phyloP scores from a whole-genome alignment of 2,888 invertebrate genomes.

The Incurvaria masculella region DNA sequence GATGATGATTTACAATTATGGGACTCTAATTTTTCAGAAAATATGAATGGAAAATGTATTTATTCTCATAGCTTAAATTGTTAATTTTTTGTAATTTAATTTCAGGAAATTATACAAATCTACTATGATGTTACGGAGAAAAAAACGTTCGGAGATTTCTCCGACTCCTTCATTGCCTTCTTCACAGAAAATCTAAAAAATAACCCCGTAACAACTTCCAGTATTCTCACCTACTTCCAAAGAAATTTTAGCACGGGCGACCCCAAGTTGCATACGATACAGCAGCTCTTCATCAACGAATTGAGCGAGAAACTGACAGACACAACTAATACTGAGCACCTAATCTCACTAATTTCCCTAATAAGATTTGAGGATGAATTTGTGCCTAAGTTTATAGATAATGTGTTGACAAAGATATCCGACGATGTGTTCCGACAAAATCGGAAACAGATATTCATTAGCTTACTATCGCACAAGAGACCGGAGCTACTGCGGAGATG shows the following conservation, averaged over 20 bases:
- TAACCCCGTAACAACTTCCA: conserved; percentile 42
- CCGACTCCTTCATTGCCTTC: conserved; percentile 32
- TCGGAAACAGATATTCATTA: conserved; percentile 43
- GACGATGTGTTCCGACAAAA: conserved; percentile 38
- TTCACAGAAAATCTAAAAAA: conserved; percentile 40
- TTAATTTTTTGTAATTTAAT: conserved; percentile 14
- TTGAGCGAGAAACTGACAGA: conserved; percentile 34
- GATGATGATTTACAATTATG: no score
- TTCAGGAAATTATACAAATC: conserved; percentile 38
- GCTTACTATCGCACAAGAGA: conserved; percentile 36
- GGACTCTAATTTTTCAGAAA: no score
- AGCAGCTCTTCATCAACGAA: conserved; percentile 33
- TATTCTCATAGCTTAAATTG: background rate
- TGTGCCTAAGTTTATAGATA: conserved; percentile 28
- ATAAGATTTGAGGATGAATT: conserved; percentile 34
- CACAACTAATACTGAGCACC: conserved; percentile 31
- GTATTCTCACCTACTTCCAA: conserved; percentile 31
- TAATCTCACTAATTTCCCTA: conserved; percentile 36
- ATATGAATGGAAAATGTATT: no score
- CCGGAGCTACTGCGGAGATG: conserved; percentile 33
- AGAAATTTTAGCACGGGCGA: conserved; percentile 24
- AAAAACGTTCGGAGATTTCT: conserved; percentile 29
- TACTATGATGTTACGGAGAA: conserved; percentile 31
- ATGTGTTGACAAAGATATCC: conserved; percentile 32
- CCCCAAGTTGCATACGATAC: conserved; percentile 27